Conservation (phyloP, 2,888 invertebrate genomes). For the Arge pagana region DNA sequence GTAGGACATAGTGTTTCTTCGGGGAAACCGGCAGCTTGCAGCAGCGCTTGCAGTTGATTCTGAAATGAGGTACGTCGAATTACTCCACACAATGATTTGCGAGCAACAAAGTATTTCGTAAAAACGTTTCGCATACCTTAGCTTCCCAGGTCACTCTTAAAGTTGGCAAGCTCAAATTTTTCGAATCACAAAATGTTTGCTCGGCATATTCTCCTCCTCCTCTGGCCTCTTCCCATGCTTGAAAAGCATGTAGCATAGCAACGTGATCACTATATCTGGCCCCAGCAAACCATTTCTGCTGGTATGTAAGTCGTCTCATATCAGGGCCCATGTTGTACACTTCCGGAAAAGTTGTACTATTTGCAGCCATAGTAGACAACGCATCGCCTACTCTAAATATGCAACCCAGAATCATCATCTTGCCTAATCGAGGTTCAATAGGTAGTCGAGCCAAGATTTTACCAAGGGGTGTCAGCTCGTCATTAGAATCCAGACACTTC, state of each 20-base stretch:
- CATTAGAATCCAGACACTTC: slow-evolving; percentile 85
- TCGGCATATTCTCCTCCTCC: slow-evolving; percentile 77
- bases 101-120: too few relatives aligned
- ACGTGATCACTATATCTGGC: slow-evolving; percentile 92
- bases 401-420: slow-evolving; percentile 95
- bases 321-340: slow-evolving; percentile 84
- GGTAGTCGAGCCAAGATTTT: slow-evolving; percentile 92
- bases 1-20: slow-evolving; percentile 82
- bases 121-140: slow-evolving; percentile 60
- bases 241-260: slow-evolving; percentile 91
- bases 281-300: slow-evolving; percentile 87
- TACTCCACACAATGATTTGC: neutral
- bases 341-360: slow-evolving; percentile 93
- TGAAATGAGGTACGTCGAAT: slow-evolving; percentile 39
- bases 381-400: slow-evolving; percentile 91
- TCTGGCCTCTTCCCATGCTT: slow-evolving; percentile 77
- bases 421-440: slow-evolving; percentile 94
- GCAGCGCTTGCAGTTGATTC: slow-evolving; percentile 70
- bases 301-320: slow-evolving; percentile 75
- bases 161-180: slow-evolving; percentile 86
- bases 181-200: slow-evolving; percentile 85
- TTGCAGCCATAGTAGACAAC: slow-evolving; percentile 91
- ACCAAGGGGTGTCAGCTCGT: slow-evolving; percentile 92
- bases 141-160: slow-evolving; percentile 92
- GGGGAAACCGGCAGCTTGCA: slow-evolving; percentile 82